Percentiles rank a stretch among this genome's conserved stretches.
These are phyloP conservation scores for Heterochromis multidens DNA, from an alignment of 2,113 vertebrate genomes.

Conservation along the genomic window DNA sequence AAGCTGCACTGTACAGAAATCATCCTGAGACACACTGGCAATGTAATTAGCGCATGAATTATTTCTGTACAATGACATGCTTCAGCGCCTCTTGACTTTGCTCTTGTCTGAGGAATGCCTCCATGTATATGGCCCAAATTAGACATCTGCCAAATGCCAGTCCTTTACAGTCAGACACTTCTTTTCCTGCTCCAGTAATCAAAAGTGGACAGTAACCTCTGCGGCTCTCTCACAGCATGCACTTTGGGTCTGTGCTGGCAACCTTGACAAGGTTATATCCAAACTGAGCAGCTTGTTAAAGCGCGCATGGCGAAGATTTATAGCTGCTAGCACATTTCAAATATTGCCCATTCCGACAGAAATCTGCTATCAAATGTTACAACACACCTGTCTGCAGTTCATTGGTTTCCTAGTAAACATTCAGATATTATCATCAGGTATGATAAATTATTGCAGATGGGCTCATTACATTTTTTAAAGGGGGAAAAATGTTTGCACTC, in stretches of 20 bases:
- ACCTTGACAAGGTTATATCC: slow-evolving; percentile 58
- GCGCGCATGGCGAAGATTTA: slow-evolving; percentile 28
- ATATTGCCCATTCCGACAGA: slow-evolving; percentile 1
- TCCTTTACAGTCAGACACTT: slow-evolving; percentile 31
- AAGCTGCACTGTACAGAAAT: slow-evolving; percentile 43
- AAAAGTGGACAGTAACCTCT: slow-evolving; percentile 49
- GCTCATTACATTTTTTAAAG: neutral
- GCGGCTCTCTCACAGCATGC: neutral
- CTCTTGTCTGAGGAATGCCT: slow-evolving; percentile 59
- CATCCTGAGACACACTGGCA: slow-evolving; percentile 56
- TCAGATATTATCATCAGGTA: neutral
- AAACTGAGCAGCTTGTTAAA: slow-evolving; percentile 57
- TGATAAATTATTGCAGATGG: slow-evolving; percentile 9
- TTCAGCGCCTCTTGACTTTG: slow-evolving; percentile 65
- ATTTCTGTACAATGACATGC: slow-evolving; percentile 64
- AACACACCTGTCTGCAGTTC: slow-evolving; percentile 35
- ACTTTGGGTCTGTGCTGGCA: slow-evolving; percentile 23
- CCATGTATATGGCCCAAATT: slow-evolving; percentile 48
- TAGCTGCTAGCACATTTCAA: slow-evolving; percentile 1
- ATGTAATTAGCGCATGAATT: slow-evolving; percentile 75
- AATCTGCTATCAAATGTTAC: slow-evolving; percentile 27
- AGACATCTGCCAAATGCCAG: slow-evolving; percentile 59
- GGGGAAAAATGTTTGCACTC: neutral
- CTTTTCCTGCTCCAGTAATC: slow-evolving; percentile 39
- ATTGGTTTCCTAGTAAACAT: slow-evolving; percentile 17